Evolutionary conservation across 2,113 vertebrate species (phyloP).

Genomic region (Aphyosemion australe): DNA sequence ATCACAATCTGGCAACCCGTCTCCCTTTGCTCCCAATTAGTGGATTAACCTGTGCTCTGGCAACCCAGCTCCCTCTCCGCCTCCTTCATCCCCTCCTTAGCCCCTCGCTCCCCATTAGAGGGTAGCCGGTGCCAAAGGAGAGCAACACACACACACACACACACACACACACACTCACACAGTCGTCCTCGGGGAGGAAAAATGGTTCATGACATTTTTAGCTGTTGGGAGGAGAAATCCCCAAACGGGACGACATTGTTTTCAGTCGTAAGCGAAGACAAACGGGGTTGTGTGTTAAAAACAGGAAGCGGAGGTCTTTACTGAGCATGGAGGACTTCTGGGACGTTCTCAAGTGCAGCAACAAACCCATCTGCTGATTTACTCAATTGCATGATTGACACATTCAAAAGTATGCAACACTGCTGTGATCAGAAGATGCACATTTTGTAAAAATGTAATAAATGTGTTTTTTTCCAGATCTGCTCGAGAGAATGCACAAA

Average conservation of each 20-base stretch:
- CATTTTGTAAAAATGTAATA: too few species aligned
- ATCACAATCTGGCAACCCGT: slow-evolving; percentile 75
- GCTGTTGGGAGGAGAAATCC: slow-evolving; percentile 1
- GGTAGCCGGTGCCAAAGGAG: slow-evolving; percentile 29
- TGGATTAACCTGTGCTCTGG: slow-evolving; percentile 78
- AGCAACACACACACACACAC: slow-evolving; percentile 3
- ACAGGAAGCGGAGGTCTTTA: neutral
- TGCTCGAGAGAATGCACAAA: too few species aligned
- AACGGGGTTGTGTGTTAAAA: neutral
- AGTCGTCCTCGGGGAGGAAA: neutral
- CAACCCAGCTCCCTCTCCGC: slow-evolving; percentile 47
- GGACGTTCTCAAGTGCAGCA: neutral
- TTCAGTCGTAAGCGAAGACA: neutral
- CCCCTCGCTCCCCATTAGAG: slow-evolving; percentile 50
- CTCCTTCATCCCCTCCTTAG: slow-evolving; percentile 25
- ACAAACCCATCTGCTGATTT: too few species aligned
- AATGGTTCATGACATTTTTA: slow-evolving; percentile 26
- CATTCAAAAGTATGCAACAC: too few species aligned
- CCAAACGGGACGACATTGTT: slow-evolving; percentile 1
- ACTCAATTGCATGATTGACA: too few species aligned
- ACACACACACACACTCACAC: neutral
- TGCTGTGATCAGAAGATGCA: too few species aligned
- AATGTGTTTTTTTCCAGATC: too few species aligned
- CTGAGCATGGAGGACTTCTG: too few species aligned
- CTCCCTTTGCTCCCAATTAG: slow-evolving; percentile 78